Evolutionary conservation across 2,888 invertebrate genomes (phyloP), one percentile per base, ranked within the genome.

Genomic region (Sinhomidia bicolor): DNA sequence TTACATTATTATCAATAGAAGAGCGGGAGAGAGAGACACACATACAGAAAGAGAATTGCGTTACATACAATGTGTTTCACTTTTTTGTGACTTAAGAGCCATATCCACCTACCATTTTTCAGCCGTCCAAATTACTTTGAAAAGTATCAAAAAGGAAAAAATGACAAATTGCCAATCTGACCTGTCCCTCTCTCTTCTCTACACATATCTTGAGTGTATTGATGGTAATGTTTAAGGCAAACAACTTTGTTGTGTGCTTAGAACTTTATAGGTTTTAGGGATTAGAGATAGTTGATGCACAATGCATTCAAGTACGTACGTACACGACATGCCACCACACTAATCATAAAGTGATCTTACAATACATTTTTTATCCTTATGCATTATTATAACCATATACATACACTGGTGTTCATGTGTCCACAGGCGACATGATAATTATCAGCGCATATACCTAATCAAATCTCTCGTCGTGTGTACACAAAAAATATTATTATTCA

Each of bases 381-480:
- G 41, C 26, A 7, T 6, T 62, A 7, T 36, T 41, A 1, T 68
- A 32, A 36, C 36, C 17, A 68, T n/a, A 17, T 7, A 29, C 36
- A 10, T 7, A 36, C 7, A 65, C 1, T 36, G 68, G 68, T 68
- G 68, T 68, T 36, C 23, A 29, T 17, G 78, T 62, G 78, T 76
- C 85, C 62, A 60, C 78, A 74, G 85, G 85, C 85, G 85, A 85
- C 85, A 85, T 76, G 85, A 85, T 85, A 76, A 85, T 85, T 85
- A 85, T 84, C 84, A 57, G 76, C 51, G 76, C 74, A 44, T 26
- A 74, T 47, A 44, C 76, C 47, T 51, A 76, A 76, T 76, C 76
- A 51, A 32, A 62, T 62, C 51, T 79, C 57, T 79, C 57, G 32
- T 71, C 41, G 71, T 71, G 20, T 71, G 41, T 36, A 71, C 36